Conservation (phyloP, 2,113 vertebrate species). For the Poicephalus meyeri region DNA sequence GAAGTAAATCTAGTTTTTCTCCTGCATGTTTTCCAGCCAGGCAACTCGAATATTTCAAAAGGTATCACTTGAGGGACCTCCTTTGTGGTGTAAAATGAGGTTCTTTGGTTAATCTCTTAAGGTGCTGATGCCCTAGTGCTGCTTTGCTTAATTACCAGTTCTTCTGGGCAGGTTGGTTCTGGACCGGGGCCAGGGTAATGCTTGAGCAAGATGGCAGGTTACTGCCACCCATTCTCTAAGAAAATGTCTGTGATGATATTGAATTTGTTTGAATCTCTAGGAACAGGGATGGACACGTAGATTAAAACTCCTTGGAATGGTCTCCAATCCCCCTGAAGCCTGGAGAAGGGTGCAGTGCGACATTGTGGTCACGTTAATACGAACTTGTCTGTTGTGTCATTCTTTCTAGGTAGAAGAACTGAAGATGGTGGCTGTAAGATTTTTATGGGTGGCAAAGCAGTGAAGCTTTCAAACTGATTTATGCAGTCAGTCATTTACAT, state of each 20-base stretch:
- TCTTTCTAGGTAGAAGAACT: neutral
- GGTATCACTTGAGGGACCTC: neutral
- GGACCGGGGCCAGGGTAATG: accelerated
- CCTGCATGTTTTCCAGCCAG: neutral
- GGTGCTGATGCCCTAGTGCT: neutral
- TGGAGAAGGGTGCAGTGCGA: neutral
- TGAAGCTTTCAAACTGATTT: neutral
- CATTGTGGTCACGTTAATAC: accelerated
- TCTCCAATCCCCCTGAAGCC: neutral
- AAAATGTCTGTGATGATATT: neutral
- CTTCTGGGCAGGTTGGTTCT: neutral
- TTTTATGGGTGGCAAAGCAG: neutral
- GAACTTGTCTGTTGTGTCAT: neutral
- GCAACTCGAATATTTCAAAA: neutral
- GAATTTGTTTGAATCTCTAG: neutral
- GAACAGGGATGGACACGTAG: neutral
- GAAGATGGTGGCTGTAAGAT: neutral
- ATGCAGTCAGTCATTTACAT: neutral
- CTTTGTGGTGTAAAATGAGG: neutral
- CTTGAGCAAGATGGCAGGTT: neutral
- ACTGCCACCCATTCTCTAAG: neutral
- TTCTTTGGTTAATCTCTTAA: neutral
- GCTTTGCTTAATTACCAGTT: neutral
- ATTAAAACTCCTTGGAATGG: neutral
- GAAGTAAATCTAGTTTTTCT: neutral